Base-by-base conservation (phyloP, 2,888 invertebrate genomes). In the Zygaena filipendulae region DNA sequence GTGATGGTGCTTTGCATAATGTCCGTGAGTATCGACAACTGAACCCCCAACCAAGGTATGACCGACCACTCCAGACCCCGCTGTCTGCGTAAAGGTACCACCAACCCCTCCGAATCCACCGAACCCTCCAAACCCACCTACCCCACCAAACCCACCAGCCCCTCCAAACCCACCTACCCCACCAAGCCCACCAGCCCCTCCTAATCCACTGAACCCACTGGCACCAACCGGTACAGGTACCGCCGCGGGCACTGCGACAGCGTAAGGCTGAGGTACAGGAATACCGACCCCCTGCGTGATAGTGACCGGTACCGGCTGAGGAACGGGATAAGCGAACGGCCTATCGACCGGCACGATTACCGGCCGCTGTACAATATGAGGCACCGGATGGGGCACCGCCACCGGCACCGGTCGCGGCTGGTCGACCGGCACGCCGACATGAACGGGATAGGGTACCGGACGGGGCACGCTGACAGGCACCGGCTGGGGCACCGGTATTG, bases 251-350 rank as follows among this genome's bases (percentile, higher is more conserved):
- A 69, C 69, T 24, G 52, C 61, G 29, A 74, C 81, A 2, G 64
- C 59, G 21, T 82, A 77, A 6, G 83, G 82, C 30, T 81, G 81
- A 0, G 83, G 81, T 1, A 84, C 79, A 2, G 82, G 82, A 19
- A 82, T 74, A 1, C 74, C 71, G 0, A 83, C 69, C 1, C 74
- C 74, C 42, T 82, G 82, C 1, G 80, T 81, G 0, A 82, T 53
- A 2, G 72, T 63, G 0, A 82, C 74, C 0, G 82, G 80, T 2
- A 81, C 71, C 0, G 82, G 82, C 29, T 82, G 82, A 7, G 83
- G 68, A 0, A 83, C 69, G 0, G 80, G 74, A 13, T 82, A 82
- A 3, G 83, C 79, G 30, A 80, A 80, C 1, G 84, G 83, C 33
- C 83, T 64, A 24, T 84, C 81, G 0, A 84, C 63, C 2, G 80